Evolutionary conservation across 2,888 invertebrate species (phyloP).

Genomic region (Anarsia innoxiella): DNA sequence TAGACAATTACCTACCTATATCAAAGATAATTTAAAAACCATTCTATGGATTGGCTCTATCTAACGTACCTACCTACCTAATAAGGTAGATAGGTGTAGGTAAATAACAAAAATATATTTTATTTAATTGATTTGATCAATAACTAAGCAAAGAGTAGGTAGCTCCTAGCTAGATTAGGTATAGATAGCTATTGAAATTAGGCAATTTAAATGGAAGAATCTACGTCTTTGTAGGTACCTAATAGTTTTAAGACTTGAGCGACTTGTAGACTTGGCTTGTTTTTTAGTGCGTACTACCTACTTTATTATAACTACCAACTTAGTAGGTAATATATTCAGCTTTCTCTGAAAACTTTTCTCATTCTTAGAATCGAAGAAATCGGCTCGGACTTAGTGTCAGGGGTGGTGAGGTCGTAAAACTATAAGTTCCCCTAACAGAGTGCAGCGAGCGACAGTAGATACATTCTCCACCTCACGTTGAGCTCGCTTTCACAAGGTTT

Average conservation of each 20-base stretch:
- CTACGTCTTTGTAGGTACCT: not conserved
- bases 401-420: slow-evolving; percentile 68
- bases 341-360: slow-evolving; percentile 22
- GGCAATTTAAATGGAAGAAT: not conserved
- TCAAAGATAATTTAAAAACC: no score
- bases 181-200: not conserved
- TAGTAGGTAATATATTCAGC: not conserved
- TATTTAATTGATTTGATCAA: not conserved
- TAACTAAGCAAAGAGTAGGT: not conserved
- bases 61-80: no score
- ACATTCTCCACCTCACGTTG: slow-evolving; percentile 3
- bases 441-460: slow-evolving; percentile 37
- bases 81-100: not conserved
- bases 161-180: no score
- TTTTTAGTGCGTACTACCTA: no score
- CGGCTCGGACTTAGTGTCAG: slow-evolving; percentile 56
- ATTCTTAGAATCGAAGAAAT: slow-evolving; percentile 54
- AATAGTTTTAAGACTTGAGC: not conserved
- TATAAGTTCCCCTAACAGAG: slow-evolving; percentile 53
- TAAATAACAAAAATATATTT: not conserved
- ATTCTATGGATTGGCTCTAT: no score
- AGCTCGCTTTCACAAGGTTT: not conserved
- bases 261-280: not conserved
- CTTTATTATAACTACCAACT: no score
- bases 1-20: not conserved